Evolutionary conservation across 2,797 vertebrate genomes (phyloP), one percentile per base, ranked within the genome.

Genomic region (Anabas testudineus): DNA sequence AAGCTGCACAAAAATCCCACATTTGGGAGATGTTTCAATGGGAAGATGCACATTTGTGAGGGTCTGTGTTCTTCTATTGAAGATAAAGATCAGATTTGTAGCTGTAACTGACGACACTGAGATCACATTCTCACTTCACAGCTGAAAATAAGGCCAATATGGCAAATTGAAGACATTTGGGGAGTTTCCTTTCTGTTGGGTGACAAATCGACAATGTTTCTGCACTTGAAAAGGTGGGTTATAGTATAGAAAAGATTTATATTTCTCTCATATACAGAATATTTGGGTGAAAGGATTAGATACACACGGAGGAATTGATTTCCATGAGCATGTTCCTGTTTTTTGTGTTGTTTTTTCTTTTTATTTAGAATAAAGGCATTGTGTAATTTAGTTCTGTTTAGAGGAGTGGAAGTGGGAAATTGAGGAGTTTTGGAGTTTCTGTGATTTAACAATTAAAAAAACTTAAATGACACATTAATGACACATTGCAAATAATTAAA

Each of bases 221-320:
- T 52, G 51, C 15, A 32, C 52, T 7, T 57, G 21, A 15, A 58
- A 47, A 4, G 10, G 48, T 63, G 51, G 61, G 42, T 37, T 32
- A 19, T 1, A 16, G 3, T 21, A 36, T 21, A 51, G 16, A 45
- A 13, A 41, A 30, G 18, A 59, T 60, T 39, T 21, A 12, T 32
- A 54, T 56, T 51, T 48, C 4, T 39, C 39, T 62, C 26, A 48
- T 22, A 53, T 18, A 18, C 5, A 6, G 16, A 28, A 43, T 55
- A 3, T 49, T 54, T 15, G 37, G 13, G 41, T n/a, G 15, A 32
- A 64, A 18, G 15, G 37, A n/a, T 39, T 21, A 22, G 15, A n/a
- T 9, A 5, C 16, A 62, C 24, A 32, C n/a, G 26, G 14, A 41
- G 43, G 41, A 19, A 14, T 13, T 13, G 26, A 19, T 34, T 26